Conservation (phyloP, 2,888 invertebrate species). For the Ptychoptera contaminata region DNA sequence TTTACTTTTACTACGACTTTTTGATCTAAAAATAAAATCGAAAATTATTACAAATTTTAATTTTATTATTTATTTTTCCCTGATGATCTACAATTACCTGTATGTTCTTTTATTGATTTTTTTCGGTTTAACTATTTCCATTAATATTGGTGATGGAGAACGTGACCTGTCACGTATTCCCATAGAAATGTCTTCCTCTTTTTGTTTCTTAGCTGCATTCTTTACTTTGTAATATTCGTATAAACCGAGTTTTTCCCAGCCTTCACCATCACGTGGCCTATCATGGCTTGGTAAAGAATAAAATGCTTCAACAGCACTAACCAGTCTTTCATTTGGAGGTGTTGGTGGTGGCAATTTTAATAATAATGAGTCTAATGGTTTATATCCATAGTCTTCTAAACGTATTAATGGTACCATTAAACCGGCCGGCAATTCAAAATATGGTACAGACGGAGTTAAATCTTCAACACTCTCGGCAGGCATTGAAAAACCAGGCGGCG, state of each 20-base stretch:
- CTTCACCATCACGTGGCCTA: constrained; percentile 87
- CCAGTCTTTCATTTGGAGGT: constrained; percentile 81
- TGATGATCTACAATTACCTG: constrained; percentile 24
- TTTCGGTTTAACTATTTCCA: constrained; percentile 44
- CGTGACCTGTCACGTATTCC: constrained; percentile 56
- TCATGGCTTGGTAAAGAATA: constrained; percentile 91
- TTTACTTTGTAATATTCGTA: constrained; percentile 98
- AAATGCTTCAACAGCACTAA: constrained; percentile 92
- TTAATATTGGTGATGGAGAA: constrained; percentile 64
- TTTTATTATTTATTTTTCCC: neutral
- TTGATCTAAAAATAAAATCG: constrained; percentile 28
- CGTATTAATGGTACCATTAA: constrained; percentile 94
- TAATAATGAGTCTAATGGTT: constrained; percentile 73
- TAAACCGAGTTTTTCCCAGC: constrained; percentile 95
- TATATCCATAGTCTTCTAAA: constrained; percentile 81
- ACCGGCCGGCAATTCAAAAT: constrained; percentile 94
- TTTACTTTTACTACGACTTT: constrained; percentile 34
- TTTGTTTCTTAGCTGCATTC: constrained; percentile 74
- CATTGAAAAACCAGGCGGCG: constrained; percentile 62
- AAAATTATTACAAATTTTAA: too few species aligned
- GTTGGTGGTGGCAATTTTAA: constrained; percentile 90
- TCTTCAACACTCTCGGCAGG: constrained; percentile 37
- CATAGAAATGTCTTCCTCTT: constrained; percentile 63
- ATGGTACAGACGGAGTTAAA: constrained; percentile 79
- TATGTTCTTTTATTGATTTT: constrained; percentile 43